phyloP scores from a whole-genome alignment of 2,797 vertebrate genomes.

The Diceros bicornis region DNA sequence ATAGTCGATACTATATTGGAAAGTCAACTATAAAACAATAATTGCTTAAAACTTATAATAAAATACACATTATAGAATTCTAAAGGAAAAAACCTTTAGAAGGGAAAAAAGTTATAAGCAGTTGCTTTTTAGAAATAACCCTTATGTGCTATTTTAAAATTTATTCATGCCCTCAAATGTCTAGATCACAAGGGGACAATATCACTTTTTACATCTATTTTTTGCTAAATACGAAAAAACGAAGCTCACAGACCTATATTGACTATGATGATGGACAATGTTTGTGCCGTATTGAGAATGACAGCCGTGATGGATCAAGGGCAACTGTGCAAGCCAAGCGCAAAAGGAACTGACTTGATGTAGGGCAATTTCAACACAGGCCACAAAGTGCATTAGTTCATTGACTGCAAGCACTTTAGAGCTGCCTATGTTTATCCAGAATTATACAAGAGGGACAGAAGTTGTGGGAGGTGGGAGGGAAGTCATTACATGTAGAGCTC shows the following conservation, averaged over 20 bases:
- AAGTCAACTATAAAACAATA: not conserved
- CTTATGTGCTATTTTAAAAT: not conserved
- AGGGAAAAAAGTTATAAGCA: not conserved
- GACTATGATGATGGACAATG: not conserved
- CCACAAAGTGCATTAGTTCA: not conserved
- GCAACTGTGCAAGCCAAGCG: not conserved
- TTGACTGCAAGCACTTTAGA: not conserved
- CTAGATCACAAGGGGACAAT: not conserved
- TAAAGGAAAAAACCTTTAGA: not conserved
- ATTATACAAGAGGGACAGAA: not conserved
- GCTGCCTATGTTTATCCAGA: not conserved
- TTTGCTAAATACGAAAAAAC: not conserved
- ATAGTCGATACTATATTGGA: not conserved
- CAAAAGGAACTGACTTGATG: slow-evolving; percentile 33
- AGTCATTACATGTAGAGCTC: not conserved
- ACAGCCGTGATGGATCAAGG: not conserved
- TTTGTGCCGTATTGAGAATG: not conserved
- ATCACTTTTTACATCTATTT: not conserved
- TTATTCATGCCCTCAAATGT: not conserved
- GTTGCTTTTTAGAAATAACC: not conserved
- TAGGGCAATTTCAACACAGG: slow-evolving; percentile 29
- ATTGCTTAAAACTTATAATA: not conserved
- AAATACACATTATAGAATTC: not conserved
- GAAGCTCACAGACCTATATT: not conserved
- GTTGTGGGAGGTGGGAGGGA: not conserved